These are phyloP conservation scores for Neoniphon sammara DNA, from an alignment of 2,797 vertebrate species.

Conservation along the genomic window DNA sequence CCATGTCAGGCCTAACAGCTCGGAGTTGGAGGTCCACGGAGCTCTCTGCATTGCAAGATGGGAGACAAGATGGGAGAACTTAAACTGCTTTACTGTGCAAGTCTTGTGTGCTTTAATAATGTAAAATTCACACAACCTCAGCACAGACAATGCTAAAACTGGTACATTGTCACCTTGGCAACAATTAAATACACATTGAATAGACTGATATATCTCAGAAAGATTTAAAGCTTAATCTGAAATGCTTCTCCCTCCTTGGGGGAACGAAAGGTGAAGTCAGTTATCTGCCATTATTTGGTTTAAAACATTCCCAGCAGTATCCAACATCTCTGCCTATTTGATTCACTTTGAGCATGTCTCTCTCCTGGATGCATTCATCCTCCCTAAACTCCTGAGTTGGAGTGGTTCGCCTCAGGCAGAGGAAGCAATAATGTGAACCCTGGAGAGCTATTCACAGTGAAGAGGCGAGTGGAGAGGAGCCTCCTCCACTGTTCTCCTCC, in stretches of 20 bases:
- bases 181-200: slow-evolving; percentile 73
- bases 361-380: slow-evolving; percentile 84
- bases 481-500: slow-evolving; percentile 82
- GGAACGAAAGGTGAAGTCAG: slow-evolving; percentile 78
- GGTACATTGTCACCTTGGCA: slow-evolving; percentile 51
- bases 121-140: slow-evolving; percentile 50
- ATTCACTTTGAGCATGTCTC: slow-evolving; percentile 82
- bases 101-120: slow-evolving; percentile 56
- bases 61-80: slow-evolving; percentile 53
- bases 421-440: slow-evolving; percentile 88
- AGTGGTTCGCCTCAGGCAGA: slow-evolving; percentile 86
- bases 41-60: slow-evolving; percentile 36
- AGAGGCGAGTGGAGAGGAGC: slow-evolving; percentile 80
- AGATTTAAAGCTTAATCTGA: slow-evolving; percentile 73
- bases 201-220: slow-evolving; percentile 52
- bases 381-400: slow-evolving; percentile 84
- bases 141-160: slow-evolving; percentile 15
- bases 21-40: slow-evolving; percentile 59
- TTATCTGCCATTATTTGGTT: slow-evolving; percentile 83
- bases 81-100: slow-evolving; percentile 52
- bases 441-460: slow-evolving; percentile 86
- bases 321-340: slow-evolving; percentile 81
- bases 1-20: slow-evolving; percentile 79
- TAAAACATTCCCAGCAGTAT: slow-evolving; percentile 82
- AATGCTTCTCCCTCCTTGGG: slow-evolving; percentile 71